These are phyloP conservation scores for Diaprepes abbreviatus DNA, from an alignment of 2,888 invertebrate genomes.

Conservation along the genomic window DNA sequence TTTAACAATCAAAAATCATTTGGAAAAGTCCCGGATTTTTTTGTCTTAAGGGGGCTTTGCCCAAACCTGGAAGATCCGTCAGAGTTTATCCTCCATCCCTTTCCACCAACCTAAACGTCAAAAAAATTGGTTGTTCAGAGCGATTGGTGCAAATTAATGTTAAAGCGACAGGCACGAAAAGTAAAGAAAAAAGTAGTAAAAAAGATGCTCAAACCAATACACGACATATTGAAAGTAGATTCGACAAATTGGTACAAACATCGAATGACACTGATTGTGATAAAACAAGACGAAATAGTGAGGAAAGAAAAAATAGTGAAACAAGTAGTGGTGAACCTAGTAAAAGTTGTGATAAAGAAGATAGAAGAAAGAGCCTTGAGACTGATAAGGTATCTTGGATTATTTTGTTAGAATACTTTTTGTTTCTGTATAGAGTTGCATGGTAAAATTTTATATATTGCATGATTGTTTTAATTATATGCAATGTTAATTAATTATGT, in stretches of 20 bases:
- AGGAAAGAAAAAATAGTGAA: constrained; percentile 12
- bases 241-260: constrained; percentile 22
- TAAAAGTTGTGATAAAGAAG: constrained; percentile 6
- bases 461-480: too few relatives aligned
- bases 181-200: constrained; percentile 20
- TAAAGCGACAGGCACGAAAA: constrained; percentile 38
- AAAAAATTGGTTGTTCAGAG: constrained; percentile 40
- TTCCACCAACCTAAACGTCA: constrained; percentile 56
- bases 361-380: constrained; percentile 10
- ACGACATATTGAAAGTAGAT: not conserved
- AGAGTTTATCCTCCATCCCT: constrained; percentile 55
- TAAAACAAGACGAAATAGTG: constrained; percentile 4
- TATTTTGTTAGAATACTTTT: too few relatives aligned
- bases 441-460: not conserved
- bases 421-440: not conserved
- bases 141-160: constrained; percentile 47
- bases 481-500: too few relatives aligned
- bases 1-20: too few relatives aligned
- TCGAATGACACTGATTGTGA: constrained; percentile 18
- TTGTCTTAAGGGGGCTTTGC: constrained; percentile 51
- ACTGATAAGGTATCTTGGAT: constrained; percentile 31
- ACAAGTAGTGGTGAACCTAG: not conserved
- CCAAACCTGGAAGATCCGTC: constrained; percentile 58
- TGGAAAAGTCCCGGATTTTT: too few relatives aligned
- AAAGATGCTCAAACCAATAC: constrained; percentile 34